These are phyloP conservation scores for Odontophorus gujanensis DNA, from an alignment of 2,113 vertebrate genomes.

Conservation along the genomic window DNA sequence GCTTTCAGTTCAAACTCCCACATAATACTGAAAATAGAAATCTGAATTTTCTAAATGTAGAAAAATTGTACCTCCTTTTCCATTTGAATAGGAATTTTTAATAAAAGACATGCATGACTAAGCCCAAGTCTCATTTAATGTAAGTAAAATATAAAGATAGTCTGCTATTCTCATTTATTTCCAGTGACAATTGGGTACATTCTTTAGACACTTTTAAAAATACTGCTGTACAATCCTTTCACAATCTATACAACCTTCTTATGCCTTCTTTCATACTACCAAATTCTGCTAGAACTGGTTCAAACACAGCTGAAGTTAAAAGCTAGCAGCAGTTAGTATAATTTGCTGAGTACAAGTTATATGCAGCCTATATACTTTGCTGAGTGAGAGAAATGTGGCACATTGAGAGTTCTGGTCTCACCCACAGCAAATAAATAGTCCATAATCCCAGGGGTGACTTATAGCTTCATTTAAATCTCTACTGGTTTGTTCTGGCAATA, in stretches of 20 bases:
- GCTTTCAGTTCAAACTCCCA: neutral
- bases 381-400: neutral
- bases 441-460: fast-evolving
- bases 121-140: neutral
- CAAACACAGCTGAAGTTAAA: neutral
- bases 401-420: neutral
- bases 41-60: neutral
- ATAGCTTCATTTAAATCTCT: neutral
- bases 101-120: neutral
- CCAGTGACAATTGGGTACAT: neutral
- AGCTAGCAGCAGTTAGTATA: neutral
- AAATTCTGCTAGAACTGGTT: neutral
- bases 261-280: neutral
- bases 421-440: neutral
- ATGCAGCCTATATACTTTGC: neutral
- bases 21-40: neutral
- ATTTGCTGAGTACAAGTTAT: neutral
- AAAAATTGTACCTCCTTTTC: neutral
- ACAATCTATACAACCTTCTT: neutral
- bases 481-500: neutral
- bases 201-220: neutral
- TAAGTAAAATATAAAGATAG: neutral
- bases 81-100: neutral
- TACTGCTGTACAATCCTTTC: neutral
- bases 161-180: neutral